These are phyloP conservation scores for Acanthosepion esculentum DNA, from an alignment of 2,888 invertebrate species.

Conservation along the genomic window DNA sequence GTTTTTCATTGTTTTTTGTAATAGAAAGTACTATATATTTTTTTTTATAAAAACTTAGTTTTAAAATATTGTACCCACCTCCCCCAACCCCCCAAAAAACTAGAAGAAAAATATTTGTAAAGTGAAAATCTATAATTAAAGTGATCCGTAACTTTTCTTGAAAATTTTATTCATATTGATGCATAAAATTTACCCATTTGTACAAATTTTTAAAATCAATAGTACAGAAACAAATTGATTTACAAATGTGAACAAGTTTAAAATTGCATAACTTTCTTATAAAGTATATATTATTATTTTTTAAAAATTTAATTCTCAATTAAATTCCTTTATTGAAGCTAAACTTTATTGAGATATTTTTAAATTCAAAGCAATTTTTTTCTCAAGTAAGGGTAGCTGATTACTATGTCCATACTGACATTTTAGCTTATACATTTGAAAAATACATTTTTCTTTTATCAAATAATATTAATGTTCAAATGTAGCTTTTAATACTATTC, in stretches of 20 bases:
- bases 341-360: neutral
- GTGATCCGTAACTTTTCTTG: neutral
- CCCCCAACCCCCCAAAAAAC: neutral
- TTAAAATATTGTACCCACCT: too few species aligned
- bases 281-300: neutral
- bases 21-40: too few species aligned
- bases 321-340: neutral
- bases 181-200: neutral
- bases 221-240: neutral
- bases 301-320: neutral
- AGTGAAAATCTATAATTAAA: neutral
- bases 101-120: neutral
- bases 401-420: neutral
- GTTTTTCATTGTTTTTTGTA: too few species aligned
- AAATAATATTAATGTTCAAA: neutral
- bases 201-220: neutral
- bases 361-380: neutral
- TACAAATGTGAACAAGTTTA: neutral
- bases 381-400: neutral
- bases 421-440: neutral
- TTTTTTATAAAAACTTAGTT: too few species aligned
- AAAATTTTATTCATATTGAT: neutral
- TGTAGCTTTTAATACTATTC: neutral
- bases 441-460: neutral
- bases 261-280: neutral